Evolutionary conservation across 2,888 invertebrate genomes (phyloP).

Genomic region (Agonopterix arenella): DNA sequence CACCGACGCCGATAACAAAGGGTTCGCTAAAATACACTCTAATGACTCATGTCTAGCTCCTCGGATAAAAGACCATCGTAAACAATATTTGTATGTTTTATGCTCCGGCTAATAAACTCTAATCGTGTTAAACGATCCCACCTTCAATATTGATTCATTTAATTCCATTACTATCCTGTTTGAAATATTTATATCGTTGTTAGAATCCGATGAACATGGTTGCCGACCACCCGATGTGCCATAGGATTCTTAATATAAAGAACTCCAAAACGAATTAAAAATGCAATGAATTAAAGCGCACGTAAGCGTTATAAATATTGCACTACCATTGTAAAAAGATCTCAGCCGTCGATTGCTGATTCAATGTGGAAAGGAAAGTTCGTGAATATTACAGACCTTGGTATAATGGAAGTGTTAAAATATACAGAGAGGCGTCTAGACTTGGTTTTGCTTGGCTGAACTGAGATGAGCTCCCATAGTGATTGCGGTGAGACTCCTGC

Average conservation of each 20-base stretch:
- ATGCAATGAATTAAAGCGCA: slow-evolving; percentile 12
- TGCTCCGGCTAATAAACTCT: slow-evolving; percentile 9
- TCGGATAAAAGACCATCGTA: slow-evolving; percentile 27
- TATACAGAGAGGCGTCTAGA: slow-evolving; percentile 57
- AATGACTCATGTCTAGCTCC: slow-evolving; percentile 54
- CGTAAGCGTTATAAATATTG: slow-evolving; percentile 31
- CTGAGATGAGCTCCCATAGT: slow-evolving; percentile 37
- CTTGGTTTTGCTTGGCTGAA: slow-evolving; percentile 60
- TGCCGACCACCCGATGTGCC: slow-evolving; percentile 49
- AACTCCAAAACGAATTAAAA: slow-evolving; percentile 35
- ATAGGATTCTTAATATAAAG: slow-evolving; percentile 25
- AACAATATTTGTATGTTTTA: slow-evolving; percentile 12
- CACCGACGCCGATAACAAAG: slow-evolving; percentile 68
- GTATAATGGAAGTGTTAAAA: slow-evolving; percentile 42
- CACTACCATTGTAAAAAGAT: slow-evolving; percentile 29
- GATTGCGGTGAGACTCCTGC: slow-evolving; percentile 58
- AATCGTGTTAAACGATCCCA: slow-evolving; percentile 4
- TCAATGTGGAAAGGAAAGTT: slow-evolving; percentile 36
- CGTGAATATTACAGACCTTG: slow-evolving; percentile 39
- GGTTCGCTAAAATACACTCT: slow-evolving; percentile 47
- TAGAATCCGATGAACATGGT: slow-evolving; percentile 24
- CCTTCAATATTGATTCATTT: slow-evolving; percentile 11
- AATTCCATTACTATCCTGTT: slow-evolving; percentile 11
- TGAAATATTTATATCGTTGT: slow-evolving; percentile 21
- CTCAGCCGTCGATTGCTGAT: slow-evolving; percentile 18